These are phyloP conservation scores for Mesembrinibis cayennensis DNA, from an alignment of 2,113 vertebrate species.

Conservation along the genomic window DNA sequence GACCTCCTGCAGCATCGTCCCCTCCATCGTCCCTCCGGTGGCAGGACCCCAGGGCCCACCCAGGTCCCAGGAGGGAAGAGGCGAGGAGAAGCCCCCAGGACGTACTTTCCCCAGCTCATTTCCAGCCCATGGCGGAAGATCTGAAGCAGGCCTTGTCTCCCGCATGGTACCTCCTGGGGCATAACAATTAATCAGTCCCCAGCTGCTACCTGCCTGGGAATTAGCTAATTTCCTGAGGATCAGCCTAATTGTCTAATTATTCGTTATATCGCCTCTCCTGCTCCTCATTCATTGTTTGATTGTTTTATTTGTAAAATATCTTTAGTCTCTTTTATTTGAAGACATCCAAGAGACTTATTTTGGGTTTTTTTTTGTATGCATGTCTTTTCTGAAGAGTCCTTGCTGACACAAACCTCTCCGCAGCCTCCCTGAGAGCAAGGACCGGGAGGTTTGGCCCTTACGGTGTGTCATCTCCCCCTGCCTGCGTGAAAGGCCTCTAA, in stretches of 20 bases:
- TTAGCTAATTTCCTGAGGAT: slow-evolving; percentile 14
- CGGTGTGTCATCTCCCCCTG: background rate
- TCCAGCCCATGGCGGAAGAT: background rate
- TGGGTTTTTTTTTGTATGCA: background rate
- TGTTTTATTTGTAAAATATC: background rate
- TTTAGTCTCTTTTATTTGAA: background rate
- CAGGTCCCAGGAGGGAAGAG: background rate
- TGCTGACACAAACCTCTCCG: background rate
- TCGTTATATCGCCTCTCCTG: background rate
- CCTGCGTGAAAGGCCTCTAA: background rate
- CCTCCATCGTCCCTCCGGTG: fast-evolving
- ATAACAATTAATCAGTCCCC: background rate
- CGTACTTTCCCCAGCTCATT: background rate
- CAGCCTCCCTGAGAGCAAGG: background rate
- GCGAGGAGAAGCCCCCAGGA: background rate
- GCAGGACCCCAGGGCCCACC: background rate
- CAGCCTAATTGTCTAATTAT: slow-evolving; percentile 3
- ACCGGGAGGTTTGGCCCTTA: background rate
- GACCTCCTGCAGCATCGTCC: background rate
- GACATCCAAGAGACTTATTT: background rate
- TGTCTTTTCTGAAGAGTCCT: background rate
- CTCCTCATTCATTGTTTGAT: background rate
- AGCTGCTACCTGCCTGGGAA: slow-evolving; percentile 10
- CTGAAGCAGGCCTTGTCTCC: background rate
- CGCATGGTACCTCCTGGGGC: background rate